Percentiles rank a stretch among this genome's conserved stretches.
These are phyloP conservation scores for Stenoptilia bipunctidactyla DNA, from an alignment of 2,888 invertebrate species.

Conservation along the genomic window DNA sequence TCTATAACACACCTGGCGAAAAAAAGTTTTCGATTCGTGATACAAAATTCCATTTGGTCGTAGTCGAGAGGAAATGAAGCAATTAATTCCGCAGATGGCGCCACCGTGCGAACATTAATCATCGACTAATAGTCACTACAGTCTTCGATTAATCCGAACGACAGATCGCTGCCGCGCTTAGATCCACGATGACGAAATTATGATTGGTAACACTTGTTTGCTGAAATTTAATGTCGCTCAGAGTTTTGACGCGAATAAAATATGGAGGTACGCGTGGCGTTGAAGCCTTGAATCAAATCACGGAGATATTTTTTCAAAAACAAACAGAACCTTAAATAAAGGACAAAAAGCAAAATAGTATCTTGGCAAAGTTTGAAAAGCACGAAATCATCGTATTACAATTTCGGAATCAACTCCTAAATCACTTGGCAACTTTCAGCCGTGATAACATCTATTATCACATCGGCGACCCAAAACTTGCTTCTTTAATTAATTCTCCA, in stretches of 20 bases:
- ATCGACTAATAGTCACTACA: conserved; percentile 70
- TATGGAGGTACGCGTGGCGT: too few species aligned
- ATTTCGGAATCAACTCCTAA: not conserved
- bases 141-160: conserved; percentile 62
- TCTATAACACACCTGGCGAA: conserved; percentile 51
- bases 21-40: conserved; percentile 60
- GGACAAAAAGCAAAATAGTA: not conserved
- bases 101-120: conserved; percentile 67
- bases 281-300: too few species aligned
- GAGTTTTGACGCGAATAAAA: too few species aligned
- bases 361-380: not conserved
- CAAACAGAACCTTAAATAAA: not conserved
- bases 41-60: conserved; percentile 67
- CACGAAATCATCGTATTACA: not conserved
- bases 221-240: not conserved
- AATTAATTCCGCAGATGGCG: conserved; percentile 71
- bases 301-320: too few species aligned
- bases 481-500: conserved; percentile 55
- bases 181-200: conserved; percentile 8
- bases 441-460: conserved; percentile 54
- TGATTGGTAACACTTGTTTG: not conserved
- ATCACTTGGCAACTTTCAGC: not conserved
- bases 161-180: not conserved
- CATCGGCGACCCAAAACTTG: conserved; percentile 49
- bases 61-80: conserved; percentile 67